phyloP scores from a whole-genome alignment of 2,113 vertebrate species.

The Atlantisia rogersi region DNA sequence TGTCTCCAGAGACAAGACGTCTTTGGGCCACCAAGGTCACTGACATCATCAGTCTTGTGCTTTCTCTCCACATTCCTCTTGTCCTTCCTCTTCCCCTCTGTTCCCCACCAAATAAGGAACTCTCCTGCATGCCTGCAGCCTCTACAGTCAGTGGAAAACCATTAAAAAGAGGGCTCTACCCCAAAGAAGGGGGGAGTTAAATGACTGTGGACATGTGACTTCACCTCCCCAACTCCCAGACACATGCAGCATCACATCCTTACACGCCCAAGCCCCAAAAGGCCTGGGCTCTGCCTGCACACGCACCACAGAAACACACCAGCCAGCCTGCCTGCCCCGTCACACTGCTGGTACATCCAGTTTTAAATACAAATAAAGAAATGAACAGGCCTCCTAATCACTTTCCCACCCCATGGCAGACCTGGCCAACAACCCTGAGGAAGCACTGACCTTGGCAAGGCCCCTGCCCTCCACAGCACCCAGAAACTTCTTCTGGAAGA shows the following conservation, averaged over 20 bases:
- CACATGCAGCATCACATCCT: background rate
- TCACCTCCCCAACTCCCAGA: background rate
- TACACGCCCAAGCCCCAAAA: background rate
- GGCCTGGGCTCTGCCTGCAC: background rate
- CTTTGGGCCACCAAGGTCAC: constrained; percentile 21
- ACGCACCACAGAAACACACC: background rate
- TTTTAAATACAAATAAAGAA: background rate
- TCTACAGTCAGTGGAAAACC: background rate
- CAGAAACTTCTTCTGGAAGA: background rate
- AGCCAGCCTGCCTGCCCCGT: background rate
- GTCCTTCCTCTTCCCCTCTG: background rate
- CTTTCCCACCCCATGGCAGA: background rate
- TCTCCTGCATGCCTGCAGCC: background rate
- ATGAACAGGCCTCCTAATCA: background rate
- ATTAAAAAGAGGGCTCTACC: background rate
- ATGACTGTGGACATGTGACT: background rate
- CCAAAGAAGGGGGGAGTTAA: background rate
- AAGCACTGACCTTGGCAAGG: background rate
- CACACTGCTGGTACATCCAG: background rate
- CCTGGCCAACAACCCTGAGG: background rate
- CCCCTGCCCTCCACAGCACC: rapidly evolving
- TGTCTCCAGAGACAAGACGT: background rate
- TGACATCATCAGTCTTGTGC: background rate
- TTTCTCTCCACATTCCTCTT: background rate
- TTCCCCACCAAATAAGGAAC: background rate